Evolutionary conservation across 2,888 invertebrate genomes (phyloP), one percentile per base, ranked within the genome.

Genomic region (Heliconius ismenius): DNA sequence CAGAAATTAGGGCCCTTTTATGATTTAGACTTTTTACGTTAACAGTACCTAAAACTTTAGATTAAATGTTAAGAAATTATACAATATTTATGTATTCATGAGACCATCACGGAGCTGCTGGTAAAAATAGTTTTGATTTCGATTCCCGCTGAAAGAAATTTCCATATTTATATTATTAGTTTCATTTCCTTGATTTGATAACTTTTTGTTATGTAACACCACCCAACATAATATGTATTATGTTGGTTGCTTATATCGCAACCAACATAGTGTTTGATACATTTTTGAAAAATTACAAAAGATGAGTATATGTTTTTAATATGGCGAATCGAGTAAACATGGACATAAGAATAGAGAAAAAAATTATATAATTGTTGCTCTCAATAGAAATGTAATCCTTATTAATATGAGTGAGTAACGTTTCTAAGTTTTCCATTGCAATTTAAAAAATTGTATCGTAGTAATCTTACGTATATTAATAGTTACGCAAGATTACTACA

Each of bases 321-420:
- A 1, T 39, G 1, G 39, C 39, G 2, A 11, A 39, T 39, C 39
- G 11, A 39, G 11, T 39, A 39, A 6, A 39, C 39, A 39, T 39
- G 10, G 9, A 39, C 2, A 11, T 6, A 32, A 32, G 32, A 0
- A 32, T 32, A 32, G 32, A 7, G 32, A 43, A 15, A 15, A 43
- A 7, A 49, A 21, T 39, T 7, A 49, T 6, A 49, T 49, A 18
- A 18, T n/a, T n/a, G 18, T n/a, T 58, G 18, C 9, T 58, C 58
- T n/a, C 1, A 9, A 58, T 10, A 58, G n/a, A 58, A 58, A n/a
- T 58, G n/a, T 58, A 58, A 39, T 39, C 9, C 7, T 58, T 3
- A 65, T 65, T 36, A 64, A 28, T 64, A 64, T 28, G 21, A 65
- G 64, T 36, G 32, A 21, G 64, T 64, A 65, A 64, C 21, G 32